These are phyloP conservation scores for Ceraclea dissimilis DNA, from an alignment of 2,888 invertebrate genomes.

Conservation along the genomic window DNA sequence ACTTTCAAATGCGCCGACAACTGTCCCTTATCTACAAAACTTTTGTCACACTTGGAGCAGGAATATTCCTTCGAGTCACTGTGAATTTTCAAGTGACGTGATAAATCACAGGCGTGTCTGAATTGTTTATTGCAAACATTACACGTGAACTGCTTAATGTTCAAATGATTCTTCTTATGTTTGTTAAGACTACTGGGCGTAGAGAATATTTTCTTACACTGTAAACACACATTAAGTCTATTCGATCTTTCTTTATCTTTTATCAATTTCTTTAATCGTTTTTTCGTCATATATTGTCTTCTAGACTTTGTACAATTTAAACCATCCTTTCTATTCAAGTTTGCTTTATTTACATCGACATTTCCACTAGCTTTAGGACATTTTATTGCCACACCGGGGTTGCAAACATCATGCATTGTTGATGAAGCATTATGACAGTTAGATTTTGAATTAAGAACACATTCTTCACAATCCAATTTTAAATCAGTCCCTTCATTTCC, in stretches of 20 bases:
- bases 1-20: slow-evolving; percentile 4
- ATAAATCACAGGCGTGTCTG: slow-evolving; percentile 5
- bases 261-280: neutral
- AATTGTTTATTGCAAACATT: neutral
- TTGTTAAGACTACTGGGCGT: slow-evolving; percentile 1
- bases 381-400: no score
- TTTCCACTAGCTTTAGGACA: no score
- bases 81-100: slow-evolving; percentile 8
- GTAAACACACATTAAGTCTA: neutral
- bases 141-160: neutral
- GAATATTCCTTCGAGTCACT: slow-evolving; percentile 4
- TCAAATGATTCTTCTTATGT: slow-evolving; percentile 2
- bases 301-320: neutral
- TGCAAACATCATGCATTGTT: no score
- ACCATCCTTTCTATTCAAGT: neutral
- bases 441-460: no score
- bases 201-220: neutral
- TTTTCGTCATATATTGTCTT: neutral
- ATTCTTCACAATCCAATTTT: no score
- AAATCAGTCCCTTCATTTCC: no score
- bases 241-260: neutral
- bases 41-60: slow-evolving; percentile 7
- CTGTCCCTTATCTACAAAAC: neutral
- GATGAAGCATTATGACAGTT: no score
- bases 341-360: neutral